These are phyloP conservation scores for Dermolepida albohirtum DNA, from an alignment of 2,888 invertebrate species.

Conservation along the genomic window DNA sequence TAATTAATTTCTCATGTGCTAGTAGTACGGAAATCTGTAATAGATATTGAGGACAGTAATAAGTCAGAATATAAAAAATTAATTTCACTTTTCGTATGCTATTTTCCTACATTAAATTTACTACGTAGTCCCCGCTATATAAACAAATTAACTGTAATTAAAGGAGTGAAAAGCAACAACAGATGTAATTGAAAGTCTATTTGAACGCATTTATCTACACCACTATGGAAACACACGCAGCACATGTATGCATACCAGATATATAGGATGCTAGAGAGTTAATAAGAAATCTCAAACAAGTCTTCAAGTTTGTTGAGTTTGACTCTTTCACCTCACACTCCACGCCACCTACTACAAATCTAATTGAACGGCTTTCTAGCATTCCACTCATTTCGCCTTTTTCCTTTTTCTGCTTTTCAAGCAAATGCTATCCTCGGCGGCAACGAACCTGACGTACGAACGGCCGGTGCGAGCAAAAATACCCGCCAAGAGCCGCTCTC, in stretches of 20 bases:
- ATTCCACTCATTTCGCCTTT: slow-evolving; percentile 54
- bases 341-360: slow-evolving; percentile 56
- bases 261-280: slow-evolving; percentile 16
- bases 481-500: not conserved
- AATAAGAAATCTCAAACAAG: slow-evolving; percentile 46
- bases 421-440: not conserved
- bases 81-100: not conserved
- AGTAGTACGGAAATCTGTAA: too few relatives aligned
- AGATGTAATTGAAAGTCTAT: slow-evolving; percentile 46
- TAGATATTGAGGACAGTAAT: too few relatives aligned
- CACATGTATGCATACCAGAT: not conserved
- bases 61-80: too few relatives aligned
- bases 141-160: too few relatives aligned
- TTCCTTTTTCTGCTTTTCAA: not conserved
- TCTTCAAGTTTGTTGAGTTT: slow-evolving; percentile 54
- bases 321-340: slow-evolving; percentile 54
- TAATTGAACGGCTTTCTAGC: slow-evolving; percentile 58
- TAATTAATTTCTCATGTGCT: too few relatives aligned
- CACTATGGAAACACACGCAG: too few relatives aligned
- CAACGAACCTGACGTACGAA: not conserved
- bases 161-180: slow-evolving; percentile 34
- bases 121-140: too few relatives aligned
- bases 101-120: not conserved
- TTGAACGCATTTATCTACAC: slow-evolving; percentile 45
- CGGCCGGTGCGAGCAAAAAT: slow-evolving; percentile 2